A percentile compares a stretch with the other conserved stretches of the same genome.
These are phyloP conservation scores for Sarcophaga variegata DNA, from an alignment of 2,888 invertebrate species.

Conservation along the genomic window DNA sequence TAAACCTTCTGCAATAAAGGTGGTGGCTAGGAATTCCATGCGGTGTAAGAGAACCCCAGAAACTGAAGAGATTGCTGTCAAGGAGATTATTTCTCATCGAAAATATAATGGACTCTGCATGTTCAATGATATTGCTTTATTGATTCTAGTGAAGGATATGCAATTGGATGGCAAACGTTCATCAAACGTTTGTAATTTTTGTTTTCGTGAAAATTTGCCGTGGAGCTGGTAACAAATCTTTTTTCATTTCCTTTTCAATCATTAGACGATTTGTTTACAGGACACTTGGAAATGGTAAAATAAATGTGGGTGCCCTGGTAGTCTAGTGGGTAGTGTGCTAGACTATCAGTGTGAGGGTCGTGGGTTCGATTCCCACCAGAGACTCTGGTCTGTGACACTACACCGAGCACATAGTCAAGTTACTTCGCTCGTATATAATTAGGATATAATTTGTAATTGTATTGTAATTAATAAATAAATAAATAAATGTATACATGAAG, in stretches of 20 bases:
- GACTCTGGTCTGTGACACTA: too few relatives aligned
- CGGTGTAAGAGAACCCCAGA: slow-evolving; percentile 17
- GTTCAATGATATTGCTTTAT: slow-evolving; percentile 30
- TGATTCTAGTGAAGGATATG: slow-evolving; percentile 7
- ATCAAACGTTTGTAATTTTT: slow-evolving; percentile 15
- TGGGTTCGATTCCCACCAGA: too few relatives aligned
- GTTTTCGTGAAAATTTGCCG: slow-evolving; percentile 8
- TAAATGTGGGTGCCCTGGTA: too few relatives aligned
- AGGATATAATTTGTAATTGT: too few relatives aligned
- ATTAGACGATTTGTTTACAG: neutral
- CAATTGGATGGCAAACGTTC: slow-evolving; percentile 45
- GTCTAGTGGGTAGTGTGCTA: too few relatives aligned
- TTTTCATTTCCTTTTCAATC: neutral
- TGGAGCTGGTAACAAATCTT: neutral
- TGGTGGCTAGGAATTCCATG: slow-evolving; percentile 37
- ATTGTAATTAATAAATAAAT: too few relatives aligned
- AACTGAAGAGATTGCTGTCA: slow-evolving; percentile 38
- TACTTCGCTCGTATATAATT: too few relatives aligned
- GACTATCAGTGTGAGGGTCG: too few relatives aligned
- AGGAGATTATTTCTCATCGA: slow-evolving; percentile 29
- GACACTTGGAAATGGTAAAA: neutral
- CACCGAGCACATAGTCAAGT: too few relatives aligned
- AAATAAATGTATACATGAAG: too few relatives aligned
- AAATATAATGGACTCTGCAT: neutral
- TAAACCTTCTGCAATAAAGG: neutral